Conservation (phyloP, 92 coral and sea anemone genomes). For the Bergia sp. region DNA sequence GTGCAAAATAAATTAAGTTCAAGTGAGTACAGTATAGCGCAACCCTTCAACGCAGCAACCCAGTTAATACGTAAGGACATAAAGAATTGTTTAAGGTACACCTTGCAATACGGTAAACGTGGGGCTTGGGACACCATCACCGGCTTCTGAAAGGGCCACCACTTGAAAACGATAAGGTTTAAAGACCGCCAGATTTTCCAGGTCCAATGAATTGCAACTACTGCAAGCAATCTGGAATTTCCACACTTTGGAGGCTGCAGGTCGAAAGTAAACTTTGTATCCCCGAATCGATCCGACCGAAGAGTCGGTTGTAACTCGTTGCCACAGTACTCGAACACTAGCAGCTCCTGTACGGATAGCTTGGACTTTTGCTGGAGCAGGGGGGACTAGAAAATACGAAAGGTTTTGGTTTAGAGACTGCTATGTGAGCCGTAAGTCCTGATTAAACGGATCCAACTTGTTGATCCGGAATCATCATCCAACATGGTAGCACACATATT, state of each 20-base stretch:
- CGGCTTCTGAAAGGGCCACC: conserved; percentile 16
- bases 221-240: neutral
- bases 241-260: neutral
- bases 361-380: neutral
- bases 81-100: neutral
- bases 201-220: neutral
- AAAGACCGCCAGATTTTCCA: neutral
- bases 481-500: too few relatives aligned
- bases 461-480: too few relatives aligned
- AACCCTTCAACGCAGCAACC: too few relatives aligned
- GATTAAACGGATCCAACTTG: too few relatives aligned
- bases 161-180: conserved; percentile 3
- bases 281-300: neutral
- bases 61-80: too few relatives aligned
- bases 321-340: conserved; percentile 14
- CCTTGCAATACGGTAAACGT: conserved; percentile 25
- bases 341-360: conserved; percentile 24
- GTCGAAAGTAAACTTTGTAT: neutral
- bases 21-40: too few relatives aligned
- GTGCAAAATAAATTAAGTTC: too few relatives aligned
- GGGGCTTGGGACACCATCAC: conserved; percentile 13
- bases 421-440: too few relatives aligned
- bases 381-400: neutral
- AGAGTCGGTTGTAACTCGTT: neutral
- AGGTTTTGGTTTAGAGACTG: neutral